phyloP scores from a whole-genome alignment of 2,888 invertebrate genomes.

The Nomada fucata region DNA sequence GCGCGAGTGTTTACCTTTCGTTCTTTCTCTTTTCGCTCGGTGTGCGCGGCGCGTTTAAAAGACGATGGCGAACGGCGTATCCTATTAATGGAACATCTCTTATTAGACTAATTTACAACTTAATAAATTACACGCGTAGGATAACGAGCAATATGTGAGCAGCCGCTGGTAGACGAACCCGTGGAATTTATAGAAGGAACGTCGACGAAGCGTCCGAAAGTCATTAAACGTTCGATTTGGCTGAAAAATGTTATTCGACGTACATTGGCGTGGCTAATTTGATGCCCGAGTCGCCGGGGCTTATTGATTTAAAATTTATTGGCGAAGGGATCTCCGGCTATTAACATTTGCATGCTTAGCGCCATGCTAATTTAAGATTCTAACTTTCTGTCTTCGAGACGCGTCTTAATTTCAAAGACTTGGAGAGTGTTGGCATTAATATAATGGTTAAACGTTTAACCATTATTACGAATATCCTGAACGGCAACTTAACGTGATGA shows the following conservation, averaged over 20 bases:
- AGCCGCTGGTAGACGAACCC: background rate
- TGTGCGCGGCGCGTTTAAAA: background rate
- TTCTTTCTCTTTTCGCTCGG: background rate
- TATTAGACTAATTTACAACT: constrained; percentile 34
- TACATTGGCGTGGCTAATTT: constrained; percentile 15
- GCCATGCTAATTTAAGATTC: background rate
- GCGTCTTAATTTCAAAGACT: background rate
- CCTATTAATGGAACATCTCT: constrained; percentile 16
- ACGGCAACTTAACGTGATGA: background rate
- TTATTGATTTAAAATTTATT: constrained; percentile 42
- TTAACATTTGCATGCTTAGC: constrained; percentile 32
- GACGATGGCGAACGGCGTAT: background rate
- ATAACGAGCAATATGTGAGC: constrained; percentile 9
- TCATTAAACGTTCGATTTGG: constrained; percentile 3
- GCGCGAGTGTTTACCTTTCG: background rate
- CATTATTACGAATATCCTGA: background rate
- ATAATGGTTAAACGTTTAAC: background rate
- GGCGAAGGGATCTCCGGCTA: constrained; percentile 20
- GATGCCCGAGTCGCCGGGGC: background rate
- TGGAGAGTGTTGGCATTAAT: background rate
- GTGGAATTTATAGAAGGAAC: constrained; percentile 29
- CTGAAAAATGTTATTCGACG: background rate
- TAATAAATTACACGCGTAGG: constrained; percentile 33
- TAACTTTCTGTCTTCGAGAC: constrained; percentile 7
- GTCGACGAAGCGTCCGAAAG: background rate